Conservation (phyloP, 2,113 vertebrate species). For the Strix uralensis region DNA sequence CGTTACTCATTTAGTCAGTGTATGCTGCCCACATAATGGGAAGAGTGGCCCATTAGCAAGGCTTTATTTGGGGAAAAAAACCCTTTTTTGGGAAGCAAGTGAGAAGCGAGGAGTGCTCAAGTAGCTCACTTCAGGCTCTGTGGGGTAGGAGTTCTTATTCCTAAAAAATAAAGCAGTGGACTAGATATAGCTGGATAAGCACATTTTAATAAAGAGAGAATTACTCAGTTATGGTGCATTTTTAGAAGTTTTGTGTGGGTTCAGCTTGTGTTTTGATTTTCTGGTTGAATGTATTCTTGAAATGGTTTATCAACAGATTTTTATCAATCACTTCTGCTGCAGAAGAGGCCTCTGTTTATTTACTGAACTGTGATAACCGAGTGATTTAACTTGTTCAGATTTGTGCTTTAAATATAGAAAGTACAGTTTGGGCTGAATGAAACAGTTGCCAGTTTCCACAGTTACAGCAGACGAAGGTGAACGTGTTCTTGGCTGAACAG, state of each 20-base stretch:
- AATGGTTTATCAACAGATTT: background rate
- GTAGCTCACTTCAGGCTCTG: background rate
- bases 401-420: background rate
- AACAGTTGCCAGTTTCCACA: background rate
- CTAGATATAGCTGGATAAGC: background rate
- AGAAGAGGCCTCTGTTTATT: background rate
- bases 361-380: background rate
- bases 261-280: background rate
- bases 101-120: background rate
- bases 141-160: background rate
- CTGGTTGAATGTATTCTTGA: background rate
- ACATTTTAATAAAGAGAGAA: background rate
- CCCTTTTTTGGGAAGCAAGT: background rate
- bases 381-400: background rate
- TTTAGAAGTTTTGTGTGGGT: background rate
- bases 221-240: background rate
- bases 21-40: fast-evolving
- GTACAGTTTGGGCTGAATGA: background rate
- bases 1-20: background rate
- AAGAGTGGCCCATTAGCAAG: background rate
- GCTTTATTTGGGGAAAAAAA: no score
- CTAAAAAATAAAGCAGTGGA: background rate
- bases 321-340: background rate
- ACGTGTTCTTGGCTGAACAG: background rate
- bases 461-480: fast-evolving